Conservation (phyloP, 1,140 invertebrate genomes). For the Pristionchus pacificus region DNA sequence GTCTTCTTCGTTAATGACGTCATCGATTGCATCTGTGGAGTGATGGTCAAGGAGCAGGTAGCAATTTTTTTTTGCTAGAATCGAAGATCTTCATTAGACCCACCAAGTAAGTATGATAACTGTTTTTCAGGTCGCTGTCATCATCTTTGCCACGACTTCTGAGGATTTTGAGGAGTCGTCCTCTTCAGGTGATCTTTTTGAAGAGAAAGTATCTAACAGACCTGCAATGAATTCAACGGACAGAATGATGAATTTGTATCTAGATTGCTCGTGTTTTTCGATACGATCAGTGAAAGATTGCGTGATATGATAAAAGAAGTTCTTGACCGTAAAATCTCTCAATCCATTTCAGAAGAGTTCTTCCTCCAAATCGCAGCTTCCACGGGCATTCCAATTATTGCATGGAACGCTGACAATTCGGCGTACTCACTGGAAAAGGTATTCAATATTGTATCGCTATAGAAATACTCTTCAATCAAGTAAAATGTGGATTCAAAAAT, state of each 20-base stretch:
- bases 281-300: too few relatives aligned
- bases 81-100: neutral
- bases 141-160: slow-evolving; percentile 47
- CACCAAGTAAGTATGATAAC: slow-evolving; percentile 8
- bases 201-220: too few relatives aligned
- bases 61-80: too few relatives aligned
- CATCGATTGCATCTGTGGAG: slow-evolving; percentile 48
- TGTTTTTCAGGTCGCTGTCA: slow-evolving; percentile 38
- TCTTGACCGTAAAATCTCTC: too few relatives aligned
- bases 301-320: too few relatives aligned
- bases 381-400: slow-evolving; percentile 54
- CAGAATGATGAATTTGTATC: too few relatives aligned
- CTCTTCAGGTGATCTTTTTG: slow-evolving; percentile 39
- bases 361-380: slow-evolving; percentile 49
- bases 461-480: too few relatives aligned
- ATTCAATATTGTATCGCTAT: slow-evolving; percentile 12
- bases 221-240: too few relatives aligned
- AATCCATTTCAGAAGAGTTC: too few relatives aligned
- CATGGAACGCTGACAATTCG: slow-evolving; percentile 55
- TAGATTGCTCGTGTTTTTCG: too few relatives aligned
- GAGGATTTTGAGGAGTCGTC: slow-evolving; percentile 43
- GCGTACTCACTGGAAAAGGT: slow-evolving; percentile 37
- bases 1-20: slow-evolving; percentile 48
- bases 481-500: too few relatives aligned
- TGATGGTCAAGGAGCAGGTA: slow-evolving; percentile 42